A percentile compares a stretch with the other conserved stretches of the same genome.
Evolutionary conservation across 2,888 invertebrate genomes (phyloP).

Genomic region (Chymomyza amoena): DNA sequence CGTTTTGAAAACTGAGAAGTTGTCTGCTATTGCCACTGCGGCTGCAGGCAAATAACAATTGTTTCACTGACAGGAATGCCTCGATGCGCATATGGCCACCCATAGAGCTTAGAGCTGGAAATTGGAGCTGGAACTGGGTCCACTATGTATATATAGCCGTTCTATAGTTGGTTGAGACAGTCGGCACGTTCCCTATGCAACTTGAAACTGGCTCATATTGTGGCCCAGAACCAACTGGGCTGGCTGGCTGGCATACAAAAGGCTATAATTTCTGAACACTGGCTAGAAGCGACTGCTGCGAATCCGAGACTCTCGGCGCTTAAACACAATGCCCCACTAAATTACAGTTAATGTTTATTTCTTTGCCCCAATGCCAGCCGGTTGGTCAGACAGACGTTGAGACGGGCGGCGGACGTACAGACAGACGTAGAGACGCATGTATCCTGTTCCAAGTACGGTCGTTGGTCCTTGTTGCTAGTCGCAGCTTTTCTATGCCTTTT

Average conservation of each 20-base stretch:
- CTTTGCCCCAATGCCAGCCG: constrained; percentile 46
- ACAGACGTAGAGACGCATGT: too few species aligned
- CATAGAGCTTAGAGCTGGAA: constrained; percentile 40
- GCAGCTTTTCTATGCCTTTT: constrained; percentile 35
- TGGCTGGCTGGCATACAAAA: constrained; percentile 44
- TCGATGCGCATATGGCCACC: constrained; percentile 32
- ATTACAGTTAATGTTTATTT: constrained; percentile 73
- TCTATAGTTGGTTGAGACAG: not conserved
- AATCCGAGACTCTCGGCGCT: constrained; percentile 61
- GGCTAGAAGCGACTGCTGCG: constrained; percentile 4
- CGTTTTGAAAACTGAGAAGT: constrained; percentile 65
- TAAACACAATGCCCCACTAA: constrained; percentile 73
- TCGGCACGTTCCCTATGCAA: constrained; percentile 49
- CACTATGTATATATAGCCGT: too few species aligned
- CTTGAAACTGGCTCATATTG: constrained; percentile 49
- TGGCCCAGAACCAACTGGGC: constrained; percentile 5
- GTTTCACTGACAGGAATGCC: constrained; percentile 45
- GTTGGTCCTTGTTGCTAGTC: not conserved
- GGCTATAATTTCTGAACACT: constrained; percentile 63
- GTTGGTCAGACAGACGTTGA: constrained; percentile 20
- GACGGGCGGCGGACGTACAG: not conserved
- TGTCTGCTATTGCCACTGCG: constrained; percentile 32
- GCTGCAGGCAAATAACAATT: constrained; percentile 63
- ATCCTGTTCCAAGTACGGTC: not conserved
- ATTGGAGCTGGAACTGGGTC: not conserved